Conservation (phyloP, 2,113 vertebrate genomes). For the Todiramphus saurophagus region DNA sequence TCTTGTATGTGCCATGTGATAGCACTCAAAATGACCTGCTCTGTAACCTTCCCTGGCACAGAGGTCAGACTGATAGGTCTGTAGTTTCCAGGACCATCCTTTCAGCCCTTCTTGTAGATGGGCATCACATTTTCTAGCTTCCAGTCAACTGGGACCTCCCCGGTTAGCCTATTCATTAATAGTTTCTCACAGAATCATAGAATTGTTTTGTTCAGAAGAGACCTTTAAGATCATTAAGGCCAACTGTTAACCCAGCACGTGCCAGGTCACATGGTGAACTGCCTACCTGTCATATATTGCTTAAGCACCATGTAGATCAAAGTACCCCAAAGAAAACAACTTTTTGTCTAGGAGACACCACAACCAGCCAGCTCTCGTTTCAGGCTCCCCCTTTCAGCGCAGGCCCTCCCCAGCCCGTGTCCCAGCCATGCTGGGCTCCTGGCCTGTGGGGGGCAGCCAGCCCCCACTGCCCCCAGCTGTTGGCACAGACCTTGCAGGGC, state of each 20-base stretch:
- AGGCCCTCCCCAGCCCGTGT: background rate
- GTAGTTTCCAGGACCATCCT: too few species aligned
- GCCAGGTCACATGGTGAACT: background rate
- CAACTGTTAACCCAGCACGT: too few species aligned
- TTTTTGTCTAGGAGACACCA: background rate
- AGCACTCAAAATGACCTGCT: too few species aligned
- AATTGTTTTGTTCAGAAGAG: too few species aligned
- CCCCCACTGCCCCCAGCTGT: rapidly evolving
- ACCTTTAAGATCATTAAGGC: background rate
- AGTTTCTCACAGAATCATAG: background rate
- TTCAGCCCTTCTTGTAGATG: too few species aligned
- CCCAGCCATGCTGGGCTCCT: rapidly evolving
- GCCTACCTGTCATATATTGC: background rate
- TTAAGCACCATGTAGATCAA: background rate
- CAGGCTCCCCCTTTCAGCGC: rapidly evolving
- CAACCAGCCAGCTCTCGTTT: background rate
- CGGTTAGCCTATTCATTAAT: too few species aligned
- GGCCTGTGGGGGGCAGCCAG: background rate
- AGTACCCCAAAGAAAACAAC: background rate
- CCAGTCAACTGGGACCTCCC: too few species aligned
- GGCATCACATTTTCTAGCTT: too few species aligned
- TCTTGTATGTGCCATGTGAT: too few species aligned
- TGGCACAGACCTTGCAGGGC: background rate
- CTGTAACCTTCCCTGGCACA: too few species aligned
- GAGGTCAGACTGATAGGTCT: too few species aligned